Base-by-base conservation (phyloP, 2,888 invertebrate genomes). In the Philopedon plagiatum region DNA sequence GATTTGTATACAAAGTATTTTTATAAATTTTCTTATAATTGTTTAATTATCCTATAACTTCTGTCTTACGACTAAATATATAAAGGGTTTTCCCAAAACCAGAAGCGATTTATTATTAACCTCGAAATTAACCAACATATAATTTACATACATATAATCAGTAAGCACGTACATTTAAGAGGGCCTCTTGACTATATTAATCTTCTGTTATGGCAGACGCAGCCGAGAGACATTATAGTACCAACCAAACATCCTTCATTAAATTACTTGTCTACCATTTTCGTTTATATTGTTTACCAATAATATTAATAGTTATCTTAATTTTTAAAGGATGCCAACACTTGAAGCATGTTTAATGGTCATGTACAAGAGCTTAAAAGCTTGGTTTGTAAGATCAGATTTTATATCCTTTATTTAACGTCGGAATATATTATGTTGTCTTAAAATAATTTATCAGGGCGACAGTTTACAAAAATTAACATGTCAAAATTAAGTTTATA, bases 291-390 rank as follows among this genome's bases (percentile, higher is more conserved):
- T 54, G 51, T 54, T 54, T 51, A 51, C 15, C 18, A 54, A 54
- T 29, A 54, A 51, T 7, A 8, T 44, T 2, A n/a, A n/a, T 29
- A 9, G 15, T 54, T 29, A 54, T 54, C 51, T 54, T 29, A 54
- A 54, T 9, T 54, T 51, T 51, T 51, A 26, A 51, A 51, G 49
- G 49, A 51, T 51, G 49, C 49, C 19, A 51, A 51, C 49, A 51
- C 49, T 51, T 26, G 26, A 5, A 26, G 49, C n/a, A 7, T 51
- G 26, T 5, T 13, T 7, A 7, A 23, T 2, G 13, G n/a, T 3
- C 26, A 13, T 26, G 3, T 21, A 21, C 9, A 46, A 46, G 21
- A 13, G 26, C 26, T 51, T 51, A 23, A 51, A 51, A 51, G 26
- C 49, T 26, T 51, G 26, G 13, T n/a, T 26, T 26, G 7, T 15